Percentiles rank a stretch among this genome's conserved stretches.
Evolutionary conservation across 2,888 invertebrate genomes (phyloP).

Genomic region (Sarcophaga variegata): DNA sequence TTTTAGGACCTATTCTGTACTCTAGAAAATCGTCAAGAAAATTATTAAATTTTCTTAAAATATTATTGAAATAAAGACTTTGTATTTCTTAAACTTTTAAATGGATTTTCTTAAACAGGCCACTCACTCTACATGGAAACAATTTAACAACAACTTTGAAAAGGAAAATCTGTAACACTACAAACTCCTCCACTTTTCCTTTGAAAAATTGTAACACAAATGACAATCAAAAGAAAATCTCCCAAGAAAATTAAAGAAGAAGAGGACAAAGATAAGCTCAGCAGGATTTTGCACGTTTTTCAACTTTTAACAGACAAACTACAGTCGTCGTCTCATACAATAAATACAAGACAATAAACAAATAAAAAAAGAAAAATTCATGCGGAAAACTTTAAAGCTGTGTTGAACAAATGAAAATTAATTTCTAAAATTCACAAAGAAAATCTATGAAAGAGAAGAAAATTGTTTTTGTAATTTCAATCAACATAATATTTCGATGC

Average conservation of each 20-base stretch:
- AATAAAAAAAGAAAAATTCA: constrained; percentile 12
- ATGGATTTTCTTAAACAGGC: too few species aligned
- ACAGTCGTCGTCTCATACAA: not conserved
- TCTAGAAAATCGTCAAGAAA: too few species aligned
- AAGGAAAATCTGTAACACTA: not conserved
- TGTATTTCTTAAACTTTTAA: too few species aligned
- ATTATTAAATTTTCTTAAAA: too few species aligned
- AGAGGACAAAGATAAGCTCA: constrained; percentile 54
- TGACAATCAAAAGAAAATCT: not conserved
- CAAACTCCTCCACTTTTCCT: not conserved
- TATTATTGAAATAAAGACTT: too few species aligned
- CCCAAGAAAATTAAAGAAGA: constrained; percentile 27
- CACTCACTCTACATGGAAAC: too few species aligned
- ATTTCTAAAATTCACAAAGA: constrained; percentile 19
- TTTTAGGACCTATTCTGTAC: too few species aligned
- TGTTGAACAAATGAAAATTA: too few species aligned
- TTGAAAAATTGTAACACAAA: not conserved
- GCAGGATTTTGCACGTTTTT: constrained; percentile 65
- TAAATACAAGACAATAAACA: not conserved
- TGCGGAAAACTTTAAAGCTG: not conserved
- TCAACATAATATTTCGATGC: too few species aligned
- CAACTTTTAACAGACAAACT: not conserved
- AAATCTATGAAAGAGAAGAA: not conserved
- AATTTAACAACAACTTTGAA: too few species aligned
- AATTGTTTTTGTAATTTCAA: not conserved